These are phyloP conservation scores for Peucedramus taeniatus DNA, from an alignment of 2,113 vertebrate species.

Conservation along the genomic window DNA sequence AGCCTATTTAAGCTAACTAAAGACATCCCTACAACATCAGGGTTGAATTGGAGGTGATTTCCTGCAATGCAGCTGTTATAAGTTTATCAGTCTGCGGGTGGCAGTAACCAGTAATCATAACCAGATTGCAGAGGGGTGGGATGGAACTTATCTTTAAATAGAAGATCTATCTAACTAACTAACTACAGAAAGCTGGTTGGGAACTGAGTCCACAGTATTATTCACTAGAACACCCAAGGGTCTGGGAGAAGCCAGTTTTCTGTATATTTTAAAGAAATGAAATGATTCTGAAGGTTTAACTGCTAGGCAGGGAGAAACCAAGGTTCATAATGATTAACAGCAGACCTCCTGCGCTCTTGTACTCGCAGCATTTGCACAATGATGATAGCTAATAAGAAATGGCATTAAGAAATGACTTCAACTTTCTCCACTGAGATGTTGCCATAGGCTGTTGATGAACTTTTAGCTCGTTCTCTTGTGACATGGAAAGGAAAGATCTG, in stretches of 20 bases:
- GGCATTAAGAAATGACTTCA: slow-evolving; percentile 55
- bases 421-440: slow-evolving; percentile 43
- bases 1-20: slow-evolving; percentile 74
- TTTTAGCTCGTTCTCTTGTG: slow-evolving; percentile 10
- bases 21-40: slow-evolving; percentile 72
- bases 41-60: slow-evolving; percentile 75
- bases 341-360: slow-evolving; percentile 22
- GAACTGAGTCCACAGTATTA: background rate
- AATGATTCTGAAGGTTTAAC: slow-evolving; percentile 39
- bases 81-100: slow-evolving; percentile 81
- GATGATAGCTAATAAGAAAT: slow-evolving; percentile 55
- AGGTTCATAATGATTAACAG: slow-evolving; percentile 25
- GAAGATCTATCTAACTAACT: slow-evolving; percentile 10
- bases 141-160: slow-evolving; percentile 59
- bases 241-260: background rate
- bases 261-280: slow-evolving; percentile 30
- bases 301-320: slow-evolving; percentile 16
- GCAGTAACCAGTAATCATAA: slow-evolving; percentile 76
- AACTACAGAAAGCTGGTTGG: slow-evolving; percentile 14
- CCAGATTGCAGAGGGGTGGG: slow-evolving; percentile 66
- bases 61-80: slow-evolving; percentile 79
- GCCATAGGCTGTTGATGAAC: slow-evolving; percentile 61
- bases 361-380: slow-evolving; percentile 29
- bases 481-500: background rate
- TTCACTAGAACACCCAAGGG: slow-evolving; percentile 13